Conservation (phyloP, 2,888 invertebrate genomes). For the Xiphydria camelus region DNA sequence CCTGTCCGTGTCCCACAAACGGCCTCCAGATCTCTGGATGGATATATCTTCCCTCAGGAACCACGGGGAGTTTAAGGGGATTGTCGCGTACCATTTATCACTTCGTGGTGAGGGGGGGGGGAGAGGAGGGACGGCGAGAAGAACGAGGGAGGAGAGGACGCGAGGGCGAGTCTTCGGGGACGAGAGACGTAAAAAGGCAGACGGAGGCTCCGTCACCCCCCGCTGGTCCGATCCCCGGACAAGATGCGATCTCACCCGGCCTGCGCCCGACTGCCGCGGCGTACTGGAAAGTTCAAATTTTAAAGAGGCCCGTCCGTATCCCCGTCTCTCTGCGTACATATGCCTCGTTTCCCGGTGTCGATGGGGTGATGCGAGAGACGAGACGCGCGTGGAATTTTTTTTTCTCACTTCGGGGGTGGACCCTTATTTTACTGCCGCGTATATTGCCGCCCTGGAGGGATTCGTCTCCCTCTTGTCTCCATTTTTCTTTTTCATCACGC, state of each 20-base stretch:
- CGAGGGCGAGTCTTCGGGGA: constrained; percentile 4
- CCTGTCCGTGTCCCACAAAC: constrained; percentile 4
- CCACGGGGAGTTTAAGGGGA: constrained; percentile 24
- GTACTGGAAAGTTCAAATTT: not conserved
- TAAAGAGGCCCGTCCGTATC: not conserved
- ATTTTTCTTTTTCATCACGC: too few species aligned
- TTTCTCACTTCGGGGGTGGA: too few species aligned
- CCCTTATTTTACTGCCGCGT: too few species aligned
- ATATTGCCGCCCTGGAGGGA: too few species aligned
- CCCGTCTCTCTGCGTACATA: not conserved
- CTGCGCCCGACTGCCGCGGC: too few species aligned
- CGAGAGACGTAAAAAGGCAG: constrained; percentile 25
- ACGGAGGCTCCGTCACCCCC: constrained; percentile 21
- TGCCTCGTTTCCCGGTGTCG: too few species aligned
- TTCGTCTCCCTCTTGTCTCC: too few species aligned
- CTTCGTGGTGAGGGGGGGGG: constrained; percentile 13
- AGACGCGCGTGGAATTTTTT: too few species aligned
- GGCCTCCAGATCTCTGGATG: constrained; percentile 16
- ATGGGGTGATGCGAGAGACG: too few species aligned
- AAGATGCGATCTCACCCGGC: constrained; percentile 23
- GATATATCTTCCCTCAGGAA: constrained; percentile 31
- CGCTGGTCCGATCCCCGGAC: constrained; percentile 21
- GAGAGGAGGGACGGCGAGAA: not conserved
- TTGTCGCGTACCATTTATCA: constrained; percentile 46
- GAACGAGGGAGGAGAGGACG: not conserved